These are phyloP conservation scores for Samia ricini DNA, from an alignment of 1,140 invertebrate species.

Conservation along the genomic window DNA sequence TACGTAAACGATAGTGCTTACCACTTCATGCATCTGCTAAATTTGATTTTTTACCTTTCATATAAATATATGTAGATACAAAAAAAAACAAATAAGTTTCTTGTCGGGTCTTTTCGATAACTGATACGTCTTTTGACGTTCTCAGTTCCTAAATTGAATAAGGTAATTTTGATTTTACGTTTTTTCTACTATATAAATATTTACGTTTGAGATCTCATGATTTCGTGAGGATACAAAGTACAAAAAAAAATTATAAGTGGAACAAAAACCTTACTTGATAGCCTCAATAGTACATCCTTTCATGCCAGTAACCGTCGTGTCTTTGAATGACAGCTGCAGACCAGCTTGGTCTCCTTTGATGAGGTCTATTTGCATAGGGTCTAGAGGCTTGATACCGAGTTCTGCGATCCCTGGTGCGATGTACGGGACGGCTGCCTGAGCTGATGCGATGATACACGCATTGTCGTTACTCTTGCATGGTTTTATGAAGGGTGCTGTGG, in stretches of 20 bases:
- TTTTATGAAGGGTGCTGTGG: slow-evolving; percentile 48
- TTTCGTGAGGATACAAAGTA: no score
- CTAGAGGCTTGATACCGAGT: slow-evolving; percentile 43
- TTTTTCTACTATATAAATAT: no score
- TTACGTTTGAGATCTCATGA: no score
- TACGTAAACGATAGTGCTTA: no score
- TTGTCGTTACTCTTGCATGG: slow-evolving; percentile 48
- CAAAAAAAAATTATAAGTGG: background rate
- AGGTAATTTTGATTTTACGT: no score
- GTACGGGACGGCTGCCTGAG: slow-evolving; percentile 36
- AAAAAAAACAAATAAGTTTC: no score
- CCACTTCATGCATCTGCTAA: no score
- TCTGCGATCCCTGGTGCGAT: slow-evolving; percentile 45
- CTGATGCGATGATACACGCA: slow-evolving; percentile 39
- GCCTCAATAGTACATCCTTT: slow-evolving; percentile 39
- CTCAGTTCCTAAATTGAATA: no score
- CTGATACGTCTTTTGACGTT: no score
- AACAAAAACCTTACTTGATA: slow-evolving; percentile 40
- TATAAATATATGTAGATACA: no score
- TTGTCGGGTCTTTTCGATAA: no score
- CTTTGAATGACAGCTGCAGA: slow-evolving; percentile 45
- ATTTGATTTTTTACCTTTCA: no score
- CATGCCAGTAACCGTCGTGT: slow-evolving; percentile 46
- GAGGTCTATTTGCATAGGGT: slow-evolving; percentile 40
- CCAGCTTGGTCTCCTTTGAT: slow-evolving; percentile 42